Conservation (phyloP, 2,888 invertebrate genomes). For the Drosophila koepferae region DNA sequence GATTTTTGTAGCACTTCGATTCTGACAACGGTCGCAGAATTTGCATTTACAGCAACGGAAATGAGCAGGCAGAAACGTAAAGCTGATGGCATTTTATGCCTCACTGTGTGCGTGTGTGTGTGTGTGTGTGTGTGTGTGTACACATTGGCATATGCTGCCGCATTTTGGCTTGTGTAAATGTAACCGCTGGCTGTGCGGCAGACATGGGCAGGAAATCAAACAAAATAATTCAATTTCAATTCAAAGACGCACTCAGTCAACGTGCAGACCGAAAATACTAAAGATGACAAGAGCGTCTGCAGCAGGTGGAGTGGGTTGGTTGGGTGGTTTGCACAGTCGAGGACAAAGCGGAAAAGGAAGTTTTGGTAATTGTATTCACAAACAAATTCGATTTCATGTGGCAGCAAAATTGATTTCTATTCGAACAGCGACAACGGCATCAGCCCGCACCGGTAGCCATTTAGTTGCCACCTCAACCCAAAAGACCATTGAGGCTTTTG, state of each 20-base stretch:
- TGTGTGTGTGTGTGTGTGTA: slow-evolving; percentile 21
- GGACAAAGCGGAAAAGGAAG: slow-evolving; percentile 65
- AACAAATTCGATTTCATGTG: slow-evolving; percentile 79
- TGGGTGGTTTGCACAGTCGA: not conserved
- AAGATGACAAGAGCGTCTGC: slow-evolving; percentile 37
- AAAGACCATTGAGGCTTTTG: not conserved
- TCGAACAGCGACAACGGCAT: slow-evolving; percentile 19
- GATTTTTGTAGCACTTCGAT: slow-evolving; percentile 63
- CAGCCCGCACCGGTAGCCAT: slow-evolving; percentile 35
- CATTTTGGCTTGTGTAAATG: slow-evolving; percentile 66
- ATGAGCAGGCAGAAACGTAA: slow-evolving; percentile 62
- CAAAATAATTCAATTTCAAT: slow-evolving; percentile 81
- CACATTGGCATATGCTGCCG: slow-evolving; percentile 62
- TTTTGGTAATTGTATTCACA: slow-evolving; percentile 79
- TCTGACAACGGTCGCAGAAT: slow-evolving; percentile 40
- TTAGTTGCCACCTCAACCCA: slow-evolving; percentile 23
- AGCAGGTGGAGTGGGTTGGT: not conserved
- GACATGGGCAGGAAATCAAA: slow-evolving; percentile 77
- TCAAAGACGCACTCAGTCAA: slow-evolving; percentile 66
- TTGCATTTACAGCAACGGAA: slow-evolving; percentile 59
- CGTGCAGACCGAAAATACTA: slow-evolving; percentile 26
- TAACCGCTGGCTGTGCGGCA: slow-evolving; percentile 49
- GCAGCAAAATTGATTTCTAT: slow-evolving; percentile 77
- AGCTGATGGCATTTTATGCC: slow-evolving; percentile 48
- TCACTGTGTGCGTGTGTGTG: slow-evolving; percentile 29